These are phyloP conservation scores for Laupala kohalensis DNA, from an alignment of 1,140 invertebrate genomes.

Conservation along the genomic window DNA sequence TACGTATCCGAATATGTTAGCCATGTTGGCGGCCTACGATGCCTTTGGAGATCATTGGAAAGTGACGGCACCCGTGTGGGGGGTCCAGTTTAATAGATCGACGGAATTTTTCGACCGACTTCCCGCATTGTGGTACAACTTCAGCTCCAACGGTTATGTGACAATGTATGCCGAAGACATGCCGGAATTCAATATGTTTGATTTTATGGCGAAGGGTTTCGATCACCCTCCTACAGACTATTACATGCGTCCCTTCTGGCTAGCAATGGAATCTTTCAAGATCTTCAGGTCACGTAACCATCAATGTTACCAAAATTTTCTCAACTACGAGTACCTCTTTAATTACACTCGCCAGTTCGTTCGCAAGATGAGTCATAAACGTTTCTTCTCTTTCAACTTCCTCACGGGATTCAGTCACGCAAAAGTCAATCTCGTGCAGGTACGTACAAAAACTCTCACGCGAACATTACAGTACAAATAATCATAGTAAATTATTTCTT, in stretches of 20 bases:
- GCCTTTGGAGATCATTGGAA: not conserved
- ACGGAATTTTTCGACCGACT: conserved; percentile 29
- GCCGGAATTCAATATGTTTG: conserved; percentile 28
- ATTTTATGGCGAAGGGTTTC: conserved; percentile 31
- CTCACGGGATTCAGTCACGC: conserved; percentile 39
- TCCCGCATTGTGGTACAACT: conserved; percentile 28
- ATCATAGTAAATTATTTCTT: too few species aligned
- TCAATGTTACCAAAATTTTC: conserved; percentile 34
- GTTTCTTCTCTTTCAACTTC: conserved; percentile 38
- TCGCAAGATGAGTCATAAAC: conserved; percentile 27
- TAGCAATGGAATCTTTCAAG: conserved; percentile 21
- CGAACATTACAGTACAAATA: too few species aligned
- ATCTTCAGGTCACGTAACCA: conserved; percentile 18
- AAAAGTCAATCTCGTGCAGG: conserved; percentile 29
- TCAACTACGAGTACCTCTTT: conserved; percentile 36
- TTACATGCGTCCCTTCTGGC: conserved; percentile 30
- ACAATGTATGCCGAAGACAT: conserved; percentile 32
- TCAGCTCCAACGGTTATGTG: conserved; percentile 23
- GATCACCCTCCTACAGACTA: conserved; percentile 30
- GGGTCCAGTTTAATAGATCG: too few species aligned
- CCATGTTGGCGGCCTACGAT: conserved; percentile 25
- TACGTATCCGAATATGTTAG: conserved; percentile 31
- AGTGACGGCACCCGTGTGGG: conserved; percentile 11
- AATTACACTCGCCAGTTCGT: conserved; percentile 39
- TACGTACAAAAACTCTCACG: too few species aligned